These are phyloP conservation scores for Scaeva pyrastri DNA, from an alignment of 2,888 invertebrate genomes.

Conservation along the genomic window DNA sequence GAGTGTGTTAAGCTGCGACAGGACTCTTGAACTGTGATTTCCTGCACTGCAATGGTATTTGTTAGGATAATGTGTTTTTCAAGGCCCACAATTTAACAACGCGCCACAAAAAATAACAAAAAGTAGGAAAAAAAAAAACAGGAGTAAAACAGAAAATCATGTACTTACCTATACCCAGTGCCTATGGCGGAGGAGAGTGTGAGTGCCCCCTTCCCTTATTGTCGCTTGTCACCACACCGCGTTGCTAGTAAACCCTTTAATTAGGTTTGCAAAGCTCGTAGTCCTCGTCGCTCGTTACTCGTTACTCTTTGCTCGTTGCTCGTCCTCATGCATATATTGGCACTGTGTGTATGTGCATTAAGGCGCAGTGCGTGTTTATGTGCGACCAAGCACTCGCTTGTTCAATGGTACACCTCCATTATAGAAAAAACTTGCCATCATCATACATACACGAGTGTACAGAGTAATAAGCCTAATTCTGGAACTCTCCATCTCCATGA, in stretches of 20 bases:
- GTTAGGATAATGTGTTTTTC: conserved; percentile 74
- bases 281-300: conserved; percentile 33
- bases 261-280: conserved; percentile 71
- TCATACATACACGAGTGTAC: conserved; percentile 1
- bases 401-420: conserved; percentile 75
- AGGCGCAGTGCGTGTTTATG: conserved; percentile 74
- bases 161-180: neutral
- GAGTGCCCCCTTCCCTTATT: conserved; percentile 8
- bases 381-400: conserved; percentile 73
- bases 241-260: conserved; percentile 72
- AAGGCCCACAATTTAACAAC: conserved; percentile 67
- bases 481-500: conserved; percentile 42
- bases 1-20: conserved; percentile 72
- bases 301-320: conserved; percentile 32
- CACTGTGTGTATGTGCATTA: conserved; percentile 66
- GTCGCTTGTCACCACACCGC: conserved; percentile 31
- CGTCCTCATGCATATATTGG: conserved; percentile 54
- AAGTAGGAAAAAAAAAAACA: neutral
- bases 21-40: conserved; percentile 76
- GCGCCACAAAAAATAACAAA: conserved; percentile 28
- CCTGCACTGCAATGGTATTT: conserved; percentile 69
- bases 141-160: conserved; percentile 4
- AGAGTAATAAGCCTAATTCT: conserved; percentile 73
- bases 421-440: conserved; percentile 13
- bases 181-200: neutral